Base-by-base conservation (phyloP, 2,888 invertebrate species). In the Melieria crassipennis region DNA sequence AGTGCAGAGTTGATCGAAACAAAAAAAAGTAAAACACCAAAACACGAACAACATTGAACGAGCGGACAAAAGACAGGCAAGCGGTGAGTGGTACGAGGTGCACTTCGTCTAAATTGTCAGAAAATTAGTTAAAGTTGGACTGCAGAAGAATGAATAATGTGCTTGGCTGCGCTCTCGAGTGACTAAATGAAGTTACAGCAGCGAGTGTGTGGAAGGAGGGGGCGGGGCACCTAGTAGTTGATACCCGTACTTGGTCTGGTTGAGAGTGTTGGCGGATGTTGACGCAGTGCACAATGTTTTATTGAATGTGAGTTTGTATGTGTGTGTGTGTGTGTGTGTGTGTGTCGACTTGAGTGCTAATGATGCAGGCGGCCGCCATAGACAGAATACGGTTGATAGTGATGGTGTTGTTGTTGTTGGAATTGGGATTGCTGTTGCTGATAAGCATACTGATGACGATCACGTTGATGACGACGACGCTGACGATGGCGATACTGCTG, bases 311-410 rank as follows among this genome's bases (percentile, higher is more conserved):
- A 0, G 30, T 30, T 30, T 1, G 30, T 66, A 66, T 66, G 30
- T 57, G 58, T 66, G 56, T 66, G 65, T 66, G 48, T 48, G 65
- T 66, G 65, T 57, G 58, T 57, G 48, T 48, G 65, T 66, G 65
- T 57, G 58, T 57, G 48, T 57, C 57, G 58, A 57, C 16, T 57
- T 57, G 58, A 48, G 57, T 57, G 65, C 65, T 66, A 66, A 66
- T 66, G 65, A 66, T 66, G 65, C 57, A 48, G 55, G 45, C 52
- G 16, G 58, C 48, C 50, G 50, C 50, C 58, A 43, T 30, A 30
- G 30, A 30, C 1, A 30, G 30, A 30, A 30, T 30, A 3, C 30
- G 30, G 30, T 30, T 30, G 30, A 2, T 30, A 30, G 30, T 30
- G 30, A 30, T 30, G 2, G 30, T 30, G 30, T 30, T 30, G 30